Conservation (phyloP, 2,797 vertebrate species). For the Menidia menidia region DNA sequence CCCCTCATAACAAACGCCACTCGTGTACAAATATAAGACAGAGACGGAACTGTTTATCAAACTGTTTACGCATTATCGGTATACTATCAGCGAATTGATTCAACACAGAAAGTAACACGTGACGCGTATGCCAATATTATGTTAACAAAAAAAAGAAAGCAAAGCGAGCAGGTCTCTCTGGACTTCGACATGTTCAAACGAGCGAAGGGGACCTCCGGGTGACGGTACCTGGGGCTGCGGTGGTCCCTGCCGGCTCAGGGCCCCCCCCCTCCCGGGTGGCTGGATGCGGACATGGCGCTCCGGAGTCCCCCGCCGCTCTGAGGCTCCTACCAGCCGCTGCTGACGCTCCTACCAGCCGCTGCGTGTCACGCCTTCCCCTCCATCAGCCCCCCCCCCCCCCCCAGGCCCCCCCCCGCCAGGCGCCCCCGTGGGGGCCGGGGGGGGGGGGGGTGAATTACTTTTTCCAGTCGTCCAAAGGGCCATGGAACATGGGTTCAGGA, state of each 20-base stretch:
- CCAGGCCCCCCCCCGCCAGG: constrained; percentile 33
- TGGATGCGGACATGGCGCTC: constrained; percentile 40
- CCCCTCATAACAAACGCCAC: too few relatives aligned
- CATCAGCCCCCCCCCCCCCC: constrained; percentile 30
- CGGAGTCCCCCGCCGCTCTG: constrained; percentile 20
- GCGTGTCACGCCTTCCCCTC: constrained; percentile 53
- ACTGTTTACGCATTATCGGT: not conserved
- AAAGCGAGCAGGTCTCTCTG: not conserved
- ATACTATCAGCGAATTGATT: not conserved
- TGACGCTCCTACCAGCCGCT: constrained; percentile 75
- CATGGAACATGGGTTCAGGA: too few relatives aligned
- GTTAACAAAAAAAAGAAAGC: rapidly evolving
- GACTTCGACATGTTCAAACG: not conserved
- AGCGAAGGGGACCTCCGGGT: not conserved
- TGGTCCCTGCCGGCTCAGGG: not conserved
- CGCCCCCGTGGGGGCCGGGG: constrained; percentile 4
- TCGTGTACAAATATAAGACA: too few relatives aligned
- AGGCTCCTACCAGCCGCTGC: constrained; percentile 29
- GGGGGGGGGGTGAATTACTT: too few relatives aligned
- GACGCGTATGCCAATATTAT: not conserved
- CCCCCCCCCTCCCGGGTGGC: constrained; percentile 1
- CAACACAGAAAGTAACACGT: rapidly evolving
- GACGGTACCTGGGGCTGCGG: constrained; percentile 22
- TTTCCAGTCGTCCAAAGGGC: too few relatives aligned
- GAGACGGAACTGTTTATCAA: not conserved